Evolutionary conservation across 2,888 invertebrate genomes (phyloP).

Genomic region (Yponomeuta cagnagella): DNA sequence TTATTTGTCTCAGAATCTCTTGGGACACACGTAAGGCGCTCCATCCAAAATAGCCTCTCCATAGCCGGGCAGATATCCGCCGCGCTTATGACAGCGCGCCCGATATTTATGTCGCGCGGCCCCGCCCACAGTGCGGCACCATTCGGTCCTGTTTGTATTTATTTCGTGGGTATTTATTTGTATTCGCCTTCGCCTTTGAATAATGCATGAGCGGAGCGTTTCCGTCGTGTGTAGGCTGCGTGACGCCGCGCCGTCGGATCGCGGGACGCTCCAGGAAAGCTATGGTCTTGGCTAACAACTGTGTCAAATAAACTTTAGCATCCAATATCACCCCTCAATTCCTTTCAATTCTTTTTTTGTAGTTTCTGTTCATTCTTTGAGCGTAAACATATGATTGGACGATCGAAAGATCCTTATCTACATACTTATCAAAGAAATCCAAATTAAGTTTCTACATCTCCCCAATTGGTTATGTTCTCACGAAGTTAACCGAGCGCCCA

Average conservation of each 20-base stretch:
- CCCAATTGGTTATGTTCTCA: slow-evolving; percentile 31
- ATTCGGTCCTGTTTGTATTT: slow-evolving; percentile 71
- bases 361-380: neutral
- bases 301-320: neutral
- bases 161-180: slow-evolving; percentile 75
- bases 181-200: slow-evolving; percentile 72
- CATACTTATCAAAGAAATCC: neutral
- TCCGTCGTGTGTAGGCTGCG: slow-evolving; percentile 75
- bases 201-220: slow-evolving; percentile 72
- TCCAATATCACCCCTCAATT: too few species aligned
- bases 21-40: slow-evolving; percentile 10
- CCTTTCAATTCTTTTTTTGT: neutral
- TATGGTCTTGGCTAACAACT: neutral
- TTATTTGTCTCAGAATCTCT: neutral
- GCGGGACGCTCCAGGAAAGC: slow-evolving; percentile 30
- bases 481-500: slow-evolving; percentile 55
- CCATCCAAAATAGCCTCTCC: slow-evolving; percentile 52
- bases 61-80: slow-evolving; percentile 52
- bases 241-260: slow-evolving; percentile 58
- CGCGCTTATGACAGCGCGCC: slow-evolving; percentile 64
- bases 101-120: slow-evolving; percentile 72
- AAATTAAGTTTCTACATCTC: neutral
- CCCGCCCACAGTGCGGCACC: slow-evolving; percentile 70
- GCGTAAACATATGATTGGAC: neutral
- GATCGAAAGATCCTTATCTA: neutral